A percentile compares a stretch with the other conserved stretches of the same genome.
These are phyloP conservation scores for Aplysia californica DNA, from an alignment of 1,140 invertebrate genomes.

Conservation along the genomic window DNA sequence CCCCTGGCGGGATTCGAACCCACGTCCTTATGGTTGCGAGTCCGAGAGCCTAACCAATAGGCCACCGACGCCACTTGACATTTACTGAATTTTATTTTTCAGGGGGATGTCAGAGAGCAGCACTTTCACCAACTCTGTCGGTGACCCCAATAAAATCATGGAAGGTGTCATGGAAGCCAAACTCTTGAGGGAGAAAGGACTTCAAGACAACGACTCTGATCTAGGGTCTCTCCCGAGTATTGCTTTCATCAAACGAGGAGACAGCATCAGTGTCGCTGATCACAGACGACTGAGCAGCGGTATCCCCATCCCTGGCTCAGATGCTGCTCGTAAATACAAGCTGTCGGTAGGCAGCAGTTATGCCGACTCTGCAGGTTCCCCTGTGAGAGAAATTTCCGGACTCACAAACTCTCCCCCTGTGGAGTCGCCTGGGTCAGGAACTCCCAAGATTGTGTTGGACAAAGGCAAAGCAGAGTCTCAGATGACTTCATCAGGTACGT, in stretches of 20 bases:
- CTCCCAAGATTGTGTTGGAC: too few relatives aligned
- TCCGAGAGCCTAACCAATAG: too few relatives aligned
- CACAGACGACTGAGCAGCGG: too few relatives aligned
- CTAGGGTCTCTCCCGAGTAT: slow-evolving; percentile 54
- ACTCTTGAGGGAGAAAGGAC: slow-evolving; percentile 48
- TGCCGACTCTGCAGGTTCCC: slow-evolving; percentile 6
- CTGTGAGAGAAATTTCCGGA: slow-evolving; percentile 14
- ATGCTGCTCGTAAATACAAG: background rate
- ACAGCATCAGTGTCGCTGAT: slow-evolving; percentile 27
- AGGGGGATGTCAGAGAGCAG: slow-evolving; percentile 72
- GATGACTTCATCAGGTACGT: too few relatives aligned
- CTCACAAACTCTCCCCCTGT: background rate
- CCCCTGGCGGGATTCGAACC: too few relatives aligned
- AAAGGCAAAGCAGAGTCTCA: too few relatives aligned
- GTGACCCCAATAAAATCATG: slow-evolving; percentile 29
- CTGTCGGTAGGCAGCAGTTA: slow-evolving; percentile 14
- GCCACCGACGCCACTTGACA: background rate
- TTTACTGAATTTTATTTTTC: background rate
- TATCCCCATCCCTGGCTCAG: too few relatives aligned
- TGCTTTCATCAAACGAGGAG: slow-evolving; percentile 49
- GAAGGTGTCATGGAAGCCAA: slow-evolving; percentile 76
- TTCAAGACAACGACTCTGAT: slow-evolving; percentile 62
- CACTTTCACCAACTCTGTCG: background rate
- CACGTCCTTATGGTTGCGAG: too few relatives aligned
- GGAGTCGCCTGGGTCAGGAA: too few relatives aligned